A percentile compares a stretch with the other conserved stretches of the same genome.
Conservation (phyloP, 2,113 vertebrate genomes). For the Sinocyclocheilus rhinocerous region DNA sequence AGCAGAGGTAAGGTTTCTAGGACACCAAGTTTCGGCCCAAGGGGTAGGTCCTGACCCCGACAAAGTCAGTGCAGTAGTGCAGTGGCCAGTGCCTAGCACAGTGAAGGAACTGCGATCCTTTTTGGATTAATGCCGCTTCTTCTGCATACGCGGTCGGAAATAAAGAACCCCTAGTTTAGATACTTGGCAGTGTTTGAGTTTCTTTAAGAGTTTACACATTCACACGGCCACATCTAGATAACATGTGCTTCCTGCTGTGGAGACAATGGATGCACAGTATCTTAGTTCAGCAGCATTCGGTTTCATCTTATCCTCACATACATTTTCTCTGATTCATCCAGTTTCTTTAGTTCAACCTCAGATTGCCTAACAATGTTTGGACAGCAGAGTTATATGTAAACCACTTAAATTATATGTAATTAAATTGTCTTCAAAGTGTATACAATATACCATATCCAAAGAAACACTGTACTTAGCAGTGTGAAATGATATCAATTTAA, state of each 20-base stretch:
- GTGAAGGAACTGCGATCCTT: too few relatives aligned
- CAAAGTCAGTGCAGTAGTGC: too few relatives aligned
- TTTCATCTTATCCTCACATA: not conserved
- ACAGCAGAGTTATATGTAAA: not conserved
- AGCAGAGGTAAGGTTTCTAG: too few relatives aligned
- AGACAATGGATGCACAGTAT: conserved; percentile 29
- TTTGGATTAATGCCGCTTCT: too few relatives aligned
- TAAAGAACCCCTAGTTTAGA: too few relatives aligned
- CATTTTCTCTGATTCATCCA: conserved; percentile 1
- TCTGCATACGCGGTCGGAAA: too few relatives aligned
- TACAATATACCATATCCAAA: not conserved
- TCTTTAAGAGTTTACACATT: too few relatives aligned
- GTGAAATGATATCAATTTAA: not conserved
- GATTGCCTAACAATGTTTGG: not conserved
- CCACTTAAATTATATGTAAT: not conserved
- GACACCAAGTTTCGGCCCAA: too few relatives aligned
- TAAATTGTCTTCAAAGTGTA: conserved; percentile 10
- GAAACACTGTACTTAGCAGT: not conserved
- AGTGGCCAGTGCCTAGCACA: too few relatives aligned
- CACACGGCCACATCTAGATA: too few relatives aligned
- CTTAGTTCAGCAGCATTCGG: not conserved
- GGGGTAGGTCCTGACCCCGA: too few relatives aligned
- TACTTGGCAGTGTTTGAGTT: too few relatives aligned
- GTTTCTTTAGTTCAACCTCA: conserved; percentile 3
- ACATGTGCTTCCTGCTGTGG: conserved; percentile 27